Evolutionary conservation across 2,888 invertebrate genomes (phyloP).

Genomic region (Conchocele bisecta): DNA sequence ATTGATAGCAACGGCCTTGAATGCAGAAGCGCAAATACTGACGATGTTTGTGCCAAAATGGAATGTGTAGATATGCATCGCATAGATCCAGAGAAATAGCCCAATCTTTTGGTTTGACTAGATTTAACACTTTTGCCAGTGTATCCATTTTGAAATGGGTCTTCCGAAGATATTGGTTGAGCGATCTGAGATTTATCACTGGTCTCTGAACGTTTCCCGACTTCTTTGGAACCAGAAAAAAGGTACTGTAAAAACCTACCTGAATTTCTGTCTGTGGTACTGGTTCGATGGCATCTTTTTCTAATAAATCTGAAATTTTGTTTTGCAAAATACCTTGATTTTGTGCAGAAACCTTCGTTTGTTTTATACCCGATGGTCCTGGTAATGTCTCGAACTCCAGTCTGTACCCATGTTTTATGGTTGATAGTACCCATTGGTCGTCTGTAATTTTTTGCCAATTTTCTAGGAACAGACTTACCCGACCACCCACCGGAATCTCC

Average conservation of each 20-base stretch:
- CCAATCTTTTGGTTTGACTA: constrained; percentile 12
- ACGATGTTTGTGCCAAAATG: constrained; percentile 15
- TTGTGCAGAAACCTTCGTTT: constrained; percentile 7
- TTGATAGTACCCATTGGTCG: too few species aligned
- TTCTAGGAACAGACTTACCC: too few species aligned
- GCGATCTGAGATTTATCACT: constrained; percentile 5
- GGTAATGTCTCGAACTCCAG: constrained; percentile 16
- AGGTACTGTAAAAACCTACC: constrained; percentile 43
- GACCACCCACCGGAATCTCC: too few species aligned
- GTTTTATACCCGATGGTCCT: constrained; percentile 11
- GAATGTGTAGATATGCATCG: constrained; percentile 17
- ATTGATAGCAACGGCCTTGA: background rate
- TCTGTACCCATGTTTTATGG: too few species aligned
- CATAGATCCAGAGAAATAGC: constrained; percentile 20
- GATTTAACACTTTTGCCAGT: constrained; percentile 9
- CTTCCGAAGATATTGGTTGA: constrained; percentile 9
- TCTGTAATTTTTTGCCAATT: too few species aligned
- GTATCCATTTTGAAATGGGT: constrained; percentile 23
- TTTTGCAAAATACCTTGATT: constrained; percentile 9
- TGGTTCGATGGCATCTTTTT: constrained; percentile 37
- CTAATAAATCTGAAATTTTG: constrained; percentile 17
- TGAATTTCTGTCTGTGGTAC: constrained; percentile 13
- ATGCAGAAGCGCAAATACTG: constrained; percentile 8
- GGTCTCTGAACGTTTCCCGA: constrained; percentile 1
- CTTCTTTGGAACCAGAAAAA: constrained; percentile 17